A percentile compares a stretch with the other conserved stretches of the same genome.
Evolutionary conservation across 2,888 invertebrate species (phyloP).

Genomic region (Pinctada fucata): DNA sequence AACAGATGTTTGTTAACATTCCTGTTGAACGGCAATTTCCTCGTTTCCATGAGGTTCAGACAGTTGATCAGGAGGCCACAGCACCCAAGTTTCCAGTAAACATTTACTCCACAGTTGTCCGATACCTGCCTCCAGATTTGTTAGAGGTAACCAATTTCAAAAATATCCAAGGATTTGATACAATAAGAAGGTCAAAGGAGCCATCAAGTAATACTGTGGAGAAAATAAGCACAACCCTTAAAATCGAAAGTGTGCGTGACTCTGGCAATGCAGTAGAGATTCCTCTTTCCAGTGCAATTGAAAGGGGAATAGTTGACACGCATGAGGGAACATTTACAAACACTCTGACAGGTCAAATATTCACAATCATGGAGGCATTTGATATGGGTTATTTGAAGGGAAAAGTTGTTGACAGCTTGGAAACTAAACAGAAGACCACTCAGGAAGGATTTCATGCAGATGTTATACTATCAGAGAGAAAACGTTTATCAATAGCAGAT

Average conservation of each 20-base stretch:
- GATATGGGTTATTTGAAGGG: slow-evolving; percentile 82
- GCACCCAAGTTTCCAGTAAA: slow-evolving; percentile 13
- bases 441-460: slow-evolving; percentile 63
- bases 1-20: too few relatives aligned
- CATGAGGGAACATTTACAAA: slow-evolving; percentile 87
- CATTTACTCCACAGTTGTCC: slow-evolving; percentile 49
- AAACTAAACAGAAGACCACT: slow-evolving; percentile 62
- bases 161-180: slow-evolving; percentile 31
- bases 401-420: slow-evolving; percentile 61
- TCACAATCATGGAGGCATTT: slow-evolving; percentile 90
- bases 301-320: slow-evolving; percentile 72
- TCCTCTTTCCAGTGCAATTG: slow-evolving; percentile 61
- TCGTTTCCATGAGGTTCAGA: slow-evolving; percentile 33
- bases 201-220: slow-evolving; percentile 19
- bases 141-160: slow-evolving; percentile 61
- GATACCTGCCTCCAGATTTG: slow-evolving; percentile 47
- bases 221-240: slow-evolving; percentile 55
- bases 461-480: slow-evolving; percentile 67
- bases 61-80: slow-evolving; percentile 35
- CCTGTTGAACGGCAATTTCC: not conserved
- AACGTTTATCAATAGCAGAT: slow-evolving; percentile 63
- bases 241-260: slow-evolving; percentile 64
- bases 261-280: slow-evolving; percentile 57
- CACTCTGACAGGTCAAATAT: slow-evolving; percentile 87
- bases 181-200: not conserved